Evolutionary conservation across 2,888 invertebrate genomes (phyloP).

Genomic region (Piscicola geometra): DNA sequence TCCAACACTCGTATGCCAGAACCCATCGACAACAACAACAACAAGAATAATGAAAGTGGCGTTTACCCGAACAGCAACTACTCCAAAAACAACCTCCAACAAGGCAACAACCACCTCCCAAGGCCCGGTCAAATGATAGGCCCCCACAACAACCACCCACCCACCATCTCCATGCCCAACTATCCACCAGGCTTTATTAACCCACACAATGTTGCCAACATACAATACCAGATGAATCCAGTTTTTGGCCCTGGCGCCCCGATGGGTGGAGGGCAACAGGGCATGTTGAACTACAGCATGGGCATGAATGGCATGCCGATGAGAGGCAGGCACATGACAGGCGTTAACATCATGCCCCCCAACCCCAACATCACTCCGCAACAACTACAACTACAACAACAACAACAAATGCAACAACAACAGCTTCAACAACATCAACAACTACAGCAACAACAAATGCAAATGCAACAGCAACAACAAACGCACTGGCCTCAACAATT

Average conservation of each 20-base stretch:
- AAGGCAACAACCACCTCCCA: neutral
- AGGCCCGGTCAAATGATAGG: no score
- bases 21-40: neutral
- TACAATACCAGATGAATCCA: conserved; percentile 15
- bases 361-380: neutral
- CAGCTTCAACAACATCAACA: neutral
- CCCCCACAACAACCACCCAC: neutral
- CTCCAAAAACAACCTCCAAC: neutral
- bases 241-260: neutral
- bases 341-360: neutral
- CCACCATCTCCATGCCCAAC: neutral
- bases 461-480: neutral
- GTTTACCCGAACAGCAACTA: neutral
- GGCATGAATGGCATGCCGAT: conserved; percentile 25
- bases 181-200: conserved; percentile 4
- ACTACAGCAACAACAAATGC: neutral
- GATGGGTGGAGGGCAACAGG: neutral
- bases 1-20: neutral
- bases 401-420: neutral
- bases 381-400: neutral
- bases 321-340: conserved; percentile 16
- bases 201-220: conserved; percentile 2
- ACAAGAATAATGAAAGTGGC: neutral
- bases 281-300: conserved; percentile 30
- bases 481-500: conserved; percentile 4